phyloP scores from a whole-genome alignment of 1,140 invertebrate species.

The Mycetomoellerius zeteki region DNA sequence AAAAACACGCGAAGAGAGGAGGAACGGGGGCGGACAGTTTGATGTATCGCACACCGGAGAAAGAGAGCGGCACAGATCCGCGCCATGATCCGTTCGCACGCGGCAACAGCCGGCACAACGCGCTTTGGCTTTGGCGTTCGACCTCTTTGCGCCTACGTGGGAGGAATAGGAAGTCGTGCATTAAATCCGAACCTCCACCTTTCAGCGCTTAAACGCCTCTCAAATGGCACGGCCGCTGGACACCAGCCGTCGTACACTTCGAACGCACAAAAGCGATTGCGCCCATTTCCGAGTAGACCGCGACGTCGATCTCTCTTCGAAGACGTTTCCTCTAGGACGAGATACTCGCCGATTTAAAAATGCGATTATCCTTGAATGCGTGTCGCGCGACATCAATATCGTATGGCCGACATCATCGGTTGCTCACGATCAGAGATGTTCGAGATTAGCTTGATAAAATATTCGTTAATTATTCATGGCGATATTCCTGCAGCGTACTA shows the following conservation, averaged over 20 bases:
- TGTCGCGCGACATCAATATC: not conserved
- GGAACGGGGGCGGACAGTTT: conserved; percentile 40
- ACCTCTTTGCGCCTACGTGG: conserved; percentile 79
- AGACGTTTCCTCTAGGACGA: not conserved
- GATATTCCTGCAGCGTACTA: not conserved
- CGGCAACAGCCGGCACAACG: conserved; percentile 43
- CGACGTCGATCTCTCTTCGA: not conserved
- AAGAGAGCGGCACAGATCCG: conserved; percentile 66
- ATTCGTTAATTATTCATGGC: not conserved
- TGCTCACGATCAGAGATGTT: not conserved
- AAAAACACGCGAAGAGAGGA: conserved; percentile 1
- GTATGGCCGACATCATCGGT: not conserved
- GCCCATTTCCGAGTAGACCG: conserved; percentile 30
- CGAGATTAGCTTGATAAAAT: not conserved
- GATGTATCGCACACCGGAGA: conserved; percentile 54
- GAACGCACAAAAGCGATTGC: conserved; percentile 64
- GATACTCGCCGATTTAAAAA: not conserved
- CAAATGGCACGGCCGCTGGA: conserved; percentile 69
- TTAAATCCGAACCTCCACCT: conserved; percentile 79
- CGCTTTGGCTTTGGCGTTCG: conserved; percentile 49
- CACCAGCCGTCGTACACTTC: conserved; percentile 37
- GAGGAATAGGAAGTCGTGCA: conserved; percentile 81
- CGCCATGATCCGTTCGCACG: conserved; percentile 14
- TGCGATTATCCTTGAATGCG: not conserved
- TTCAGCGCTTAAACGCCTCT: conserved; percentile 78